Evolutionary conservation across 35 echinoderm and acorn worm species (phyloP).

Genomic region (Lytechinus pictus): DNA sequence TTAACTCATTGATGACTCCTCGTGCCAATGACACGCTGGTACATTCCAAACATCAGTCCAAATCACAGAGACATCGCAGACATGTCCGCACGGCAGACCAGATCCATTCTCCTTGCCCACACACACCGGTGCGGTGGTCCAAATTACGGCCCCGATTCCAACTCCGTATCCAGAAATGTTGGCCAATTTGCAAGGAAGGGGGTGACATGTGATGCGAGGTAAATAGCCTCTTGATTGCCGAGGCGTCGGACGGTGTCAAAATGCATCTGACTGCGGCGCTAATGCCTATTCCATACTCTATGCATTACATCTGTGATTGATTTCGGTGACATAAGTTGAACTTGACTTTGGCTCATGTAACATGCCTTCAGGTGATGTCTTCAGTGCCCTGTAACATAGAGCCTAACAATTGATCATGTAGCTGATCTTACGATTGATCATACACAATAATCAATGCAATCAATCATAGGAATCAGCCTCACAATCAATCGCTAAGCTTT

Average conservation of each 20-base stretch:
- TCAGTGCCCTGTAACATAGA: not conserved
- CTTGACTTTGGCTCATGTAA: slow-evolving; percentile 5
- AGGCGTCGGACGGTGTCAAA: slow-evolving; percentile 14
- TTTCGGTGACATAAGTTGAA: not conserved
- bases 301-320: not conserved
- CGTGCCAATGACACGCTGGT: not conserved
- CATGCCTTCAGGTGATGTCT: not conserved
- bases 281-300: slow-evolving; percentile 26
- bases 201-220: not conserved
- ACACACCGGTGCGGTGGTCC: not conserved
- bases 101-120: not conserved
- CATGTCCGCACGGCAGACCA: not conserved
- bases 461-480: too few relatives aligned
- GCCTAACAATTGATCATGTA: too few relatives aligned
- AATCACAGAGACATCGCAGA: not conserved
- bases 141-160: not conserved
- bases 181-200: slow-evolving; percentile 15
- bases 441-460: too few relatives aligned
- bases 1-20: not conserved
- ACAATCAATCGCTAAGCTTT: too few relatives aligned
- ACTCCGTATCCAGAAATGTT: not conserved
- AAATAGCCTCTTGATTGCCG: not conserved
- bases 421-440: too few relatives aligned
- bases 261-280: not conserved
- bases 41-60: slow-evolving; percentile 17